Conservation (phyloP, 1,140 invertebrate species). For the Drosophila pandora region DNA sequence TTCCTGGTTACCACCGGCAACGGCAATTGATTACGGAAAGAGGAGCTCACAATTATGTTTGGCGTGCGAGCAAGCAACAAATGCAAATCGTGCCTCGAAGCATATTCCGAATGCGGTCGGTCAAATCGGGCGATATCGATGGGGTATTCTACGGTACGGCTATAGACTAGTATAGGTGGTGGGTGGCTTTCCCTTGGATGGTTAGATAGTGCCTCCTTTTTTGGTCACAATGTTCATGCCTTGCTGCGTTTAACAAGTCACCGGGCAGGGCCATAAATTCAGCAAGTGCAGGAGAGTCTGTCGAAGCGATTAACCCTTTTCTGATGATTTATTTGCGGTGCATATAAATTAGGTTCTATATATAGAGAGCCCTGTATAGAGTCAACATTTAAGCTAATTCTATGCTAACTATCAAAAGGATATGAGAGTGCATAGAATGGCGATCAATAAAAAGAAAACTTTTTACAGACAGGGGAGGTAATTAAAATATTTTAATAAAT, state of each 20-base stretch:
- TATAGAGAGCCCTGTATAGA: conserved; percentile 8
- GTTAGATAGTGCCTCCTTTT: conserved; percentile 15
- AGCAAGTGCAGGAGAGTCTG: conserved; percentile 18
- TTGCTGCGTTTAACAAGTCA: conserved; percentile 75
- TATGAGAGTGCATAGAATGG: too few relatives aligned
- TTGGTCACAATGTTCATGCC: conserved; percentile 64
- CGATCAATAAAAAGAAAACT: too few relatives aligned
- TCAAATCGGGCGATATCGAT: conserved; percentile 38
- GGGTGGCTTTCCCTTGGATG: not conserved
- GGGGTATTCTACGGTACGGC: conserved; percentile 12
- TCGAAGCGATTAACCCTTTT: conserved; percentile 65
- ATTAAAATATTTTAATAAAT: too few relatives aligned
- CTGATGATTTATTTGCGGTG: conserved; percentile 33
- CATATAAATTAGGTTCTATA: conserved; percentile 27
- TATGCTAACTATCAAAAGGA: not conserved
- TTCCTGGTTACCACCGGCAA: conserved; percentile 76
- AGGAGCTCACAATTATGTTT: conserved; percentile 71
- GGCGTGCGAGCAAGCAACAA: conserved; percentile 74
- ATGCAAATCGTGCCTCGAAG: conserved; percentile 64
- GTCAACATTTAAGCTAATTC: not conserved
- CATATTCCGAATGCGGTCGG: conserved; percentile 51
- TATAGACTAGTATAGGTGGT: not conserved
- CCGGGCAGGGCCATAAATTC: conserved; percentile 60
- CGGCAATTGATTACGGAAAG: conserved; percentile 75
- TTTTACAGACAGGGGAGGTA: too few relatives aligned